Evolutionary conservation across 2,888 invertebrate genomes (phyloP), one percentile per base, ranked within the genome.

Genomic region (Heliothis peltigera): DNA sequence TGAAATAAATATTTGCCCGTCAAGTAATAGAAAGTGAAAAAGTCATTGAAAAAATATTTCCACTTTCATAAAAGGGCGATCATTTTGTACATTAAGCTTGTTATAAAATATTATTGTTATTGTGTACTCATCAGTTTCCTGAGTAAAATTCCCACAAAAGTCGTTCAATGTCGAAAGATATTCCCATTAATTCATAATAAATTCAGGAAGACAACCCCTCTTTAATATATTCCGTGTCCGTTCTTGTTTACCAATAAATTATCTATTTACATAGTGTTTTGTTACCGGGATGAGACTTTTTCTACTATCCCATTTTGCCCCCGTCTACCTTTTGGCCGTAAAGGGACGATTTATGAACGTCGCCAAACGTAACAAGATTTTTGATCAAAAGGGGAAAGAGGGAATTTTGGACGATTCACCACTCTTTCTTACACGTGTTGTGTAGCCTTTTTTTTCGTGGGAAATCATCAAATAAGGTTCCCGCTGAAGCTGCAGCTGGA

Each of bases 381-480:
- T 75, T 55, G 19, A 42, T 63, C 35, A 22, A 7, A 22, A 25
- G 32, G 35, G 64, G 32, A 59, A 17, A 59, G 5, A 51, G 52
- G 52, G 64, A 44, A 44, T 3, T 15, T 53, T 48, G 32, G 48
- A 55, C 39, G 17, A 12, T n/a, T 4, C 7, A 32, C 52, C 51
- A 60, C 75, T 70, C 55, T 58, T 75, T 58, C 55, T 47, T 58
- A 70, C 66, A 62, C 62, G 76, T 71, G 66, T 48, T n/a, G n/a
- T n/a, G n/a, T n/a, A n/a, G n/a, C n/a, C n/a, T n/a, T n/a, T n/a
- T n/a, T n/a, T n/a, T n/a, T n/a, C n/a, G n/a, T n/a, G n/a, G n/a
- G n/a, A n/a, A n/a, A n/a, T n/a, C n/a, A n/a, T n/a, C n/a, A n/a
- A n/a, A n/a, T n/a, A n/a, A n/a, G n/a, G n/a, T n/a, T n/a, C n/a